Conservation (phyloP, 2,888 invertebrate species). For the Brachynemurus nebulosus region DNA sequence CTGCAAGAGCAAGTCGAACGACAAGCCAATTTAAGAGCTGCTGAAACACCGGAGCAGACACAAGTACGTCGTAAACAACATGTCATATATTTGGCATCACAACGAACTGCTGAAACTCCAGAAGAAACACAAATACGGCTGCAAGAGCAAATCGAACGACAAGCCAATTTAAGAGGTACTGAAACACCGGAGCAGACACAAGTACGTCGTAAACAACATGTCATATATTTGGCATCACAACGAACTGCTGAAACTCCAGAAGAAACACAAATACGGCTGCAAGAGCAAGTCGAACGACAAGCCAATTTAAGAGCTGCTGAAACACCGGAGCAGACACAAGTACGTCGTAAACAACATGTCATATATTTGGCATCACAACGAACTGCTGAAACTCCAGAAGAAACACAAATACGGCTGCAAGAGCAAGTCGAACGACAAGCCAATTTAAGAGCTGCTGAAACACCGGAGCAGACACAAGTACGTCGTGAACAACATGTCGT, state of each 20-base stretch:
- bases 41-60: conserved; percentile 17
- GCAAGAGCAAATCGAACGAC: conserved; percentile 12
- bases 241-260: conserved; percentile 17
- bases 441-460: conserved; percentile 11
- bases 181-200: conserved; percentile 15
- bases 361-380: conserved; percentile 18
- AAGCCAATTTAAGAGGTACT: conserved; percentile 15
- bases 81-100: conserved; percentile 18
- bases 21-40: conserved; percentile 14
- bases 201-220: conserved; percentile 14
- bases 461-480: neutral
- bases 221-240: conserved; percentile 18
- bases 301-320: conserved; percentile 11
- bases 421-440: neutral
- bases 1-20: conserved; percentile 11
- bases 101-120: conserved; percentile 17
- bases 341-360: conserved; percentile 15
- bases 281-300: neutral
- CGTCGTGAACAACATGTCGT: no score
- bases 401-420: conserved; percentile 14
- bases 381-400: no score
- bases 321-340: conserved; percentile 14
- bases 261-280: conserved; percentile 15
- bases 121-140: no score
- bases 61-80: conserved; percentile 17